phyloP scores from a whole-genome alignment of 1,140 invertebrate species.

The Calycopis cecrops region DNA sequence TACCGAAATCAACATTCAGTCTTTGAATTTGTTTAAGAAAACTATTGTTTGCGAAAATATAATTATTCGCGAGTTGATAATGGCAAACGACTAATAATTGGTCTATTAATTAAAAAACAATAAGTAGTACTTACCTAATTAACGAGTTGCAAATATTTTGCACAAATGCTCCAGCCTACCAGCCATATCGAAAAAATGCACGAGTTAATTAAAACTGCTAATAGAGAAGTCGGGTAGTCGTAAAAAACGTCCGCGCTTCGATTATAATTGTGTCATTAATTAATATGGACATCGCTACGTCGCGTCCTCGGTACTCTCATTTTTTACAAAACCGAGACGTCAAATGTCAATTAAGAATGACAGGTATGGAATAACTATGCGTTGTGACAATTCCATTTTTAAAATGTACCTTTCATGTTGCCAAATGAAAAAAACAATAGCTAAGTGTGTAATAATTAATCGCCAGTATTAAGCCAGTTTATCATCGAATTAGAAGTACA shows the following conservation, averaged over 20 bases:
- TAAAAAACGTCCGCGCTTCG: neutral
- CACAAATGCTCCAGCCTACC: too few species aligned
- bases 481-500: too few species aligned
- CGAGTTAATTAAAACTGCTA: slow-evolving; percentile 2
- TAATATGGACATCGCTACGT: slow-evolving; percentile 5
- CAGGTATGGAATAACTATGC: slow-evolving; percentile 5
- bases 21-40: too few species aligned
- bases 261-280: slow-evolving; percentile 8
- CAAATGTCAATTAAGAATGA: slow-evolving; percentile 5
- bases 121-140: too few species aligned
- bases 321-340: slow-evolving; percentile 1
- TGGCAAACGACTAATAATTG: too few species aligned
- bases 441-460: too few species aligned
- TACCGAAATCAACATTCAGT: too few species aligned
- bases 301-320: neutral
- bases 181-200: neutral
- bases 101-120: too few species aligned
- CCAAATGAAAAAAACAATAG: neutral
- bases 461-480: too few species aligned
- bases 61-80: too few species aligned
- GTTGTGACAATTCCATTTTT: neutral
- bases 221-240: neutral
- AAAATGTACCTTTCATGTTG: neutral
- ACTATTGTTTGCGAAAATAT: too few species aligned
- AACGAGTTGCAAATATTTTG: too few species aligned